A percentile compares a stretch with the other conserved stretches of the same genome.
phyloP scores from a whole-genome alignment of 92 coral and sea anemone genomes.

The Phenganax stokvisi region DNA sequence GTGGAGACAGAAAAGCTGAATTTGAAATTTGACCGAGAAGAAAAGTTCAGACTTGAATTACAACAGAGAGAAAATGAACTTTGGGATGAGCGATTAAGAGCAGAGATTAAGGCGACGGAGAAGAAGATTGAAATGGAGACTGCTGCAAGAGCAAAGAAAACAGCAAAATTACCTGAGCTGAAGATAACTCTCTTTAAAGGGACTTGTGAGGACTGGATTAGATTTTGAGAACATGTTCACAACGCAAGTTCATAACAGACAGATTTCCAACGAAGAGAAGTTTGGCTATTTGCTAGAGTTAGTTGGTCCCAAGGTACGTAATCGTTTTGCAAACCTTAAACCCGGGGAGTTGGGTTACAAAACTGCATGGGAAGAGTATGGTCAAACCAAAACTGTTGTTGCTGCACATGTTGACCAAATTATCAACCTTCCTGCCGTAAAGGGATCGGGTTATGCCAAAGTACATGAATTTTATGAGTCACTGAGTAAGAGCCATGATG shows the following conservation, averaged over 20 bases:
- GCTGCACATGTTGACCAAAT: slow-evolving; percentile 49
- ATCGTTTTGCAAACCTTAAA: slow-evolving; percentile 36
- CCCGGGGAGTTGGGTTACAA: slow-evolving; percentile 29
- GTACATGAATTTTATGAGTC: slow-evolving; percentile 54
- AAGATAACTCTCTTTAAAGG: too few species aligned
- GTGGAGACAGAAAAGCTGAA: not conserved
- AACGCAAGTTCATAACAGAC: too few species aligned
- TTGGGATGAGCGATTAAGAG: too few species aligned
- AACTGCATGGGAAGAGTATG: slow-evolving; percentile 48
- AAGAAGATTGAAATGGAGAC: too few species aligned
- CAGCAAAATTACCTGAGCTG: too few species aligned
- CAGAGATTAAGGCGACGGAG: too few species aligned
- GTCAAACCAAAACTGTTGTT: slow-evolving; percentile 45
- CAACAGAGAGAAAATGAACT: too few species aligned
- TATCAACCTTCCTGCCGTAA: slow-evolving; percentile 38
- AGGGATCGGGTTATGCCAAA: slow-evolving; percentile 30
- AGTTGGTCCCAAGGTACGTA: slow-evolving; percentile 49
- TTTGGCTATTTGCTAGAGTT: slow-evolving; percentile 51
- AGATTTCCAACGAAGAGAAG: slow-evolving; percentile 41
- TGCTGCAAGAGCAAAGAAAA: too few species aligned
- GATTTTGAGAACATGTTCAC: slow-evolving; percentile 55
- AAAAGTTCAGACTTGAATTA: too few species aligned
- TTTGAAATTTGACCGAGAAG: too few species aligned
- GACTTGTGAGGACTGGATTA: not conserved
- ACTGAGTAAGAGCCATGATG: slow-evolving; percentile 48